Conservation (phyloP, 2,797 vertebrate genomes). For the Leptoclinus maculatus region DNA sequence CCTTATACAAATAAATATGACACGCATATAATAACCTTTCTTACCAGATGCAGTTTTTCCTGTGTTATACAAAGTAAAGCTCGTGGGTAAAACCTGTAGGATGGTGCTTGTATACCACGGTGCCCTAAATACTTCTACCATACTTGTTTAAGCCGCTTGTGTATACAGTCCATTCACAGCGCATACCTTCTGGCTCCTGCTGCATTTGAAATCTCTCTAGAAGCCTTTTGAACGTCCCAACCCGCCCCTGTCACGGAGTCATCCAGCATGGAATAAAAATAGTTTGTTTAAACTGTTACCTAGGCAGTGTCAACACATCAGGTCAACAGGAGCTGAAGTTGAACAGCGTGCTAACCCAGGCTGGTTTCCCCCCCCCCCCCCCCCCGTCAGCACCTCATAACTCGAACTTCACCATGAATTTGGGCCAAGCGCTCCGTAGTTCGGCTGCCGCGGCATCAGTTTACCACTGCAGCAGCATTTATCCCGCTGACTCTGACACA, state of each 20-base stretch:
- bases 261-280: slow-evolving; percentile 74
- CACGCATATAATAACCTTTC: slow-evolving; percentile 4
- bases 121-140: slow-evolving; percentile 60
- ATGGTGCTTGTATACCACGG: slow-evolving; percentile 16
- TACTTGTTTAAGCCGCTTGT: slow-evolving; percentile 53
- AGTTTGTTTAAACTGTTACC: slow-evolving; percentile 82
- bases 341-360: slow-evolving; percentile 59
- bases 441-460: slow-evolving; percentile 50
- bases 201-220: slow-evolving; percentile 64
- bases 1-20: background rate
- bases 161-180: slow-evolving; percentile 54
- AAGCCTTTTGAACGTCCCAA: slow-evolving; percentile 61
- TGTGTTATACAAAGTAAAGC: slow-evolving; percentile 3
- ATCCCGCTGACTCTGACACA: slow-evolving; percentile 56
- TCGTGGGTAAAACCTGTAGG: background rate
- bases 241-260: slow-evolving; percentile 49
- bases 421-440: slow-evolving; percentile 59
- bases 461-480: slow-evolving; percentile 49
- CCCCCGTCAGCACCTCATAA: slow-evolving; percentile 68
- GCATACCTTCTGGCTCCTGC: slow-evolving; percentile 56
- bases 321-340: slow-evolving; percentile 80
- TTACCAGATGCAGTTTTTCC: background rate
- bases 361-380: background rate
- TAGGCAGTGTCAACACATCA: slow-evolving; percentile 78
- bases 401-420: slow-evolving; percentile 42